Evolutionary conservation across 2,797 vertebrate species (phyloP), one percentile per base, ranked within the genome.

Genomic region (Staurois parvus): DNA sequence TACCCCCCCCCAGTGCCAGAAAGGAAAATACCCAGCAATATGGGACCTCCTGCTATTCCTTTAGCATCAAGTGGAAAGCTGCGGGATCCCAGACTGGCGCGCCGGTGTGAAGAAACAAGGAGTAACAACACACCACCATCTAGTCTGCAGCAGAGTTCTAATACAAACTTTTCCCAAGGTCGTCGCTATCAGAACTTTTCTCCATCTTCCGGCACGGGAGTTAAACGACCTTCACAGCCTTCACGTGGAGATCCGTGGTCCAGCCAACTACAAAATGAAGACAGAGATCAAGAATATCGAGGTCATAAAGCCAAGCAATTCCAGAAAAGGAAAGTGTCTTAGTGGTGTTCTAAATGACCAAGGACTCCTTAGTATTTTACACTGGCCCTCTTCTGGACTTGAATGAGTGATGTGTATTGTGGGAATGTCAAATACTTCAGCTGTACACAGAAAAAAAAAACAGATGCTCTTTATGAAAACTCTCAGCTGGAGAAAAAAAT

Each of bases 241-340:
- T 3, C 64, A 2, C 2, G 21, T n/a, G 32, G 11, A 77, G 3
- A 72, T 11, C 45, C 30, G 0, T 78, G 26, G 79, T 48, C 72
- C 32, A 19, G 3, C 3, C 17, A 52, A 17, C 48, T 13, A 52
- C 15, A 5, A 52, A 52, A 52, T 19, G 17, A 52, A 52, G 72
- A 37, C 0, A 83, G 56, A 89, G 81, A 72, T 4, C 40, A 19
- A n/a, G n/a, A n/a, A n/a, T n/a, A n/a, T n/a, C n/a, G 48, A 21
- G 19, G 48, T 30, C 76, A 83, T 62, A 75, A 68, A 13, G 15
- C 12, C 34, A 4, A 34, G 4, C 32, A 81, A 4, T 52, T 48
- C 13, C 95, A 94, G 87, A 89, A 66, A 73, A 92, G 91, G 2
- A 93, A 88, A 85, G 82, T 90, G 2, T 40, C 79, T 59, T 62